phyloP scores from a whole-genome alignment of 2,797 vertebrate species.

The Pipistrellus pipistrellus region DNA sequence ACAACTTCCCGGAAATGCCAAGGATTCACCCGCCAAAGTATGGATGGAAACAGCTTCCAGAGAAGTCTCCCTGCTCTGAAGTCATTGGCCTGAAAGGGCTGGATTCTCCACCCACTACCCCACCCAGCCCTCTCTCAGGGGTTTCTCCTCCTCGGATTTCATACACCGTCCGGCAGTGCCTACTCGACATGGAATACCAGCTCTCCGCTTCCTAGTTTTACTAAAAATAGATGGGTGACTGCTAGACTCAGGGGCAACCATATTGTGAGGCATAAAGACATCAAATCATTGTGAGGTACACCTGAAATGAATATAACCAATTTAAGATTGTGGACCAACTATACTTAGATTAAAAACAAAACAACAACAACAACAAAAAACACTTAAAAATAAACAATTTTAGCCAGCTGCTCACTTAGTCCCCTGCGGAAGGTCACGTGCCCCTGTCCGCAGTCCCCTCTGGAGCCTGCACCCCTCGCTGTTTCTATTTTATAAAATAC shows the following conservation, averaged over 20 bases:
- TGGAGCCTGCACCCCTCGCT: background rate
- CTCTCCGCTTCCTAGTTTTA: background rate
- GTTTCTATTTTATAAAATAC: background rate
- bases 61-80: background rate
- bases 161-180: background rate
- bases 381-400: background rate
- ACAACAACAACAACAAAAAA: too few relatives aligned
- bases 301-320: background rate
- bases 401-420: background rate
- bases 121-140: background rate
- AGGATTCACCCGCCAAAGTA: background rate
- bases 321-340: background rate
- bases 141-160: background rate
- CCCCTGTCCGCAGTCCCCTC: background rate
- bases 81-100: background rate
- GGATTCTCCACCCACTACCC: background rate
- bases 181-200: background rate
- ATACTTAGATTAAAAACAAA: background rate
- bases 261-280: too few relatives aligned
- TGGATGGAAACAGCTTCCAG: background rate
- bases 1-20: constrained; percentile 48
- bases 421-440: too few relatives aligned
- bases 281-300: background rate
- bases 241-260: background rate
- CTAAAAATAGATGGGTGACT: background rate